These are phyloP conservation scores for Hydrozoanthus tunicans DNA, from an alignment of 64 coral and sea anemone genomes.

Conservation along the genomic window DNA sequence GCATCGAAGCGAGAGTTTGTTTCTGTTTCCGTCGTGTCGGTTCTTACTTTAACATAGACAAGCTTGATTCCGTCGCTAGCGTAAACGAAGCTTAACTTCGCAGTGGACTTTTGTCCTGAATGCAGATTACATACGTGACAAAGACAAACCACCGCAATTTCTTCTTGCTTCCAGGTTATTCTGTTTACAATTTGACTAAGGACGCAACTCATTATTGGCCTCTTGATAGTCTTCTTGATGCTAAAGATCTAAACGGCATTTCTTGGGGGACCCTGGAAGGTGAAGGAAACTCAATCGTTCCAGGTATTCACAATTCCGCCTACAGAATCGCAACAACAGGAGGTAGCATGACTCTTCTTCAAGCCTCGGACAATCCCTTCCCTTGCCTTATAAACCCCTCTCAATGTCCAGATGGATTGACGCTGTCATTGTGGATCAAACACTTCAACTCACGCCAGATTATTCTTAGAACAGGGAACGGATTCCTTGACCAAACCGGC, in stretches of 20 bases:
- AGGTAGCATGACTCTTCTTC: background rate
- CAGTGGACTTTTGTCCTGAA: no score
- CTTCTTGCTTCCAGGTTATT: background rate
- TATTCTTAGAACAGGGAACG: constrained; percentile 24
- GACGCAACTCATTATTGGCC: constrained; percentile 8
- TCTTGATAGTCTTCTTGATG: background rate
- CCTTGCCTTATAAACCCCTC: constrained; percentile 4
- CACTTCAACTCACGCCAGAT: constrained; percentile 2
- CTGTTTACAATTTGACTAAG: background rate
- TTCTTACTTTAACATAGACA: no score
- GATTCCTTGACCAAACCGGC: constrained; percentile 15
- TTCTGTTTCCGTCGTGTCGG: no score
- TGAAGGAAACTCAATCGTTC: background rate
- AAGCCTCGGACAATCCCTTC: background rate
- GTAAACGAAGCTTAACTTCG: no score
- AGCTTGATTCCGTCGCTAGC: no score
- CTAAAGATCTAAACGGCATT: background rate
- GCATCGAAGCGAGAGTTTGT: no score
- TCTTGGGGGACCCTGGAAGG: background rate
- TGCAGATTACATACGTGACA: no score
- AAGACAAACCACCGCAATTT: no score
- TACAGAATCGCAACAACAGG: background rate
- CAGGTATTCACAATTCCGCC: background rate
- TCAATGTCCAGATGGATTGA: constrained; percentile 4
- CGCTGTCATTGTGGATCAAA: constrained; percentile 23